These are phyloP conservation scores for Tapera naevia DNA, from an alignment of 2,797 vertebrate genomes.

Conservation along the genomic window DNA sequence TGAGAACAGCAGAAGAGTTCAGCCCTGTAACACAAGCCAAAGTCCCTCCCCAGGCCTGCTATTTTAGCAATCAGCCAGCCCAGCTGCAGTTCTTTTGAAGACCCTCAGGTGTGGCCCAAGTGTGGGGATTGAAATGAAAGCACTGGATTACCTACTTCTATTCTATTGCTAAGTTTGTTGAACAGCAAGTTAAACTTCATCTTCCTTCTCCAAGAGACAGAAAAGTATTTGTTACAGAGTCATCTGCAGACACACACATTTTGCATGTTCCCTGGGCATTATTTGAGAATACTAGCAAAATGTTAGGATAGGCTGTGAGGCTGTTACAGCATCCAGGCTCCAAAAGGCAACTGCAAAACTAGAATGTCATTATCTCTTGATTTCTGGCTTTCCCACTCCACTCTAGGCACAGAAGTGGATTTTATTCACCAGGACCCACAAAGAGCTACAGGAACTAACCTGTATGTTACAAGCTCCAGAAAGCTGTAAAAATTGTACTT, in stretches of 20 bases:
- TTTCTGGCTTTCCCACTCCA: background rate
- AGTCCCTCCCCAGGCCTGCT: background rate
- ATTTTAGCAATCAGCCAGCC: background rate
- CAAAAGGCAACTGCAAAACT: background rate
- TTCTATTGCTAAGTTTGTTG: background rate
- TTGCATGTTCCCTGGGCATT: background rate
- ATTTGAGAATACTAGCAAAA: background rate
- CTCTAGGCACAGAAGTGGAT: background rate
- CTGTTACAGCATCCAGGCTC: background rate
- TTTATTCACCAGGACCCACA: background rate
- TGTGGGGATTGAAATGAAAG: background rate
- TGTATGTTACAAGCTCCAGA: background rate
- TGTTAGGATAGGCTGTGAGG: background rate
- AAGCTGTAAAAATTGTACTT: background rate
- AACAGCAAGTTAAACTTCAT: background rate
- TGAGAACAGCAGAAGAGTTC: background rate
- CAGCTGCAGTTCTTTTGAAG: background rate
- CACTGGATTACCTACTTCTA: background rate
- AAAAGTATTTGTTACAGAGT: background rate
- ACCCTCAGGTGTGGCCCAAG: background rate
- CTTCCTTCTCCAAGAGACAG: background rate
- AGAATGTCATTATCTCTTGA: background rate
- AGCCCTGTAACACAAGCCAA: background rate
- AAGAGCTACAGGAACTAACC: background rate
- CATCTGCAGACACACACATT: background rate